Conservation (phyloP, 2,113 vertebrate species). For the Leucopternis melanops region DNA sequence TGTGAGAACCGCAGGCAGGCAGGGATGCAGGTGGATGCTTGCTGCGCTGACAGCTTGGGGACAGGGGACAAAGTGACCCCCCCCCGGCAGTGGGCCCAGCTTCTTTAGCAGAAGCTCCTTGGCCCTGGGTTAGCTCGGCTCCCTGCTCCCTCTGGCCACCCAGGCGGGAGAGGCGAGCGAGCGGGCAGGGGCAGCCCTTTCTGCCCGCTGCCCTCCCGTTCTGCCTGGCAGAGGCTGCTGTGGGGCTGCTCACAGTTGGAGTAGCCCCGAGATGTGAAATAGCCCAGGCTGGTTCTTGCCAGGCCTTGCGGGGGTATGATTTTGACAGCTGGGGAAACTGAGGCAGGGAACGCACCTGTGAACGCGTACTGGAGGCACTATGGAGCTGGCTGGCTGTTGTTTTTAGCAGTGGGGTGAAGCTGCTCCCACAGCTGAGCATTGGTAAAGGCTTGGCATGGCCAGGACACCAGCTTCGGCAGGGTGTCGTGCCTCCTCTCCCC, state of each 20-base stretch:
- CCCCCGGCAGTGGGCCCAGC: neutral
- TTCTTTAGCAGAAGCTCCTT: neutral
- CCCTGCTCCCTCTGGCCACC: neutral
- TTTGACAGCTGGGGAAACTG: neutral
- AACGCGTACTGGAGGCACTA: neutral
- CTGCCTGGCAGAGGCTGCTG: neutral
- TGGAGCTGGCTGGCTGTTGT: neutral
- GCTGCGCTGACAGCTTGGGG: neutral
- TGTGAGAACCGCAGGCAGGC: neutral
- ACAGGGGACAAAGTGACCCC: neutral
- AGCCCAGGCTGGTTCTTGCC: neutral
- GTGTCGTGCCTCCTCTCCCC: neutral
- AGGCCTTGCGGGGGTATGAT: neutral
- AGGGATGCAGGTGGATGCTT: neutral
- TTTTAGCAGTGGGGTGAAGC: neutral
- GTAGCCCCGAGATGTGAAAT: neutral
- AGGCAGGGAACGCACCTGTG: neutral
- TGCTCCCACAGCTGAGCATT: neutral
- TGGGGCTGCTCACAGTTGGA: neutral
- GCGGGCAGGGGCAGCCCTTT: neutral
- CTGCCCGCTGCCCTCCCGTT: neutral
- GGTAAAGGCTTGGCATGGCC: neutral
- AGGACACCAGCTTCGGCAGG: fast-evolving
- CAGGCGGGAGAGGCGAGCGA: fast-evolving
- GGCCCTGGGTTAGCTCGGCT: fast-evolving